Evolutionary conservation across 2,888 invertebrate species (phyloP).

Genomic region (Drosophila meridionalis): DNA sequence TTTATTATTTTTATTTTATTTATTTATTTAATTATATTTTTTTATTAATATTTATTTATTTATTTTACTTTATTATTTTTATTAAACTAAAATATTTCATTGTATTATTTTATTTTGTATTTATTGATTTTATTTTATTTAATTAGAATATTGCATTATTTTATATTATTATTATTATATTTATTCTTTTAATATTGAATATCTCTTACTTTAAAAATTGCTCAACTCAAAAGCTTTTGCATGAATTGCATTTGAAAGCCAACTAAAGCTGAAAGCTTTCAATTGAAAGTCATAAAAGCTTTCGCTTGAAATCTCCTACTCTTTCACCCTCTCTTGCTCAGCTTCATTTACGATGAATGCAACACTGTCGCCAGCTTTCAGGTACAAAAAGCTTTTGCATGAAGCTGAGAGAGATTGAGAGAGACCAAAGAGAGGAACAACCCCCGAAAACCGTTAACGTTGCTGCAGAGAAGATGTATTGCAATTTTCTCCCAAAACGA

Average conservation of each 20-base stretch:
- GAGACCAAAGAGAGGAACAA: slow-evolving; percentile 30
- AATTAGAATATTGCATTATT: too few species aligned
- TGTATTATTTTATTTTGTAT: too few species aligned
- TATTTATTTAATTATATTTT: too few species aligned
- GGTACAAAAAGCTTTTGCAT: slow-evolving; percentile 33
- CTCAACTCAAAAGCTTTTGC: neutral
- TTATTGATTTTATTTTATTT: too few species aligned
- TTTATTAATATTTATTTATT: too few species aligned
- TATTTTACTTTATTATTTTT: too few species aligned
- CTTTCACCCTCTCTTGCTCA: neutral
- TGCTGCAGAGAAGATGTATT: slow-evolving; percentile 48
- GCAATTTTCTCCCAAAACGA: slow-evolving; percentile 23
- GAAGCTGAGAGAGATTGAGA: slow-evolving; percentile 28
- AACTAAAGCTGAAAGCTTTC: neutral
- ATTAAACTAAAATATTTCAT: too few species aligned
- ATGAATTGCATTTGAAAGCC: neutral
- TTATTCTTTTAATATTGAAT: neutral
- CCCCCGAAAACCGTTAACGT: slow-evolving; percentile 28
- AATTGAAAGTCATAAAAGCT: slow-evolving; percentile 22
- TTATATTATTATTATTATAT: too few species aligned
- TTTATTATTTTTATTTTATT: too few species aligned
- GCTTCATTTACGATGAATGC: slow-evolving; percentile 21
- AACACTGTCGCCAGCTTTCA: slow-evolving; percentile 41
- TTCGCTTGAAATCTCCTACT: neutral
- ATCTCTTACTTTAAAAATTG: too few species aligned